A percentile compares a stretch with the other conserved stretches of the same genome.
phyloP scores from a whole-genome alignment of 2,888 invertebrate genomes.

The Caenorhabditis sulstoni region DNA sequence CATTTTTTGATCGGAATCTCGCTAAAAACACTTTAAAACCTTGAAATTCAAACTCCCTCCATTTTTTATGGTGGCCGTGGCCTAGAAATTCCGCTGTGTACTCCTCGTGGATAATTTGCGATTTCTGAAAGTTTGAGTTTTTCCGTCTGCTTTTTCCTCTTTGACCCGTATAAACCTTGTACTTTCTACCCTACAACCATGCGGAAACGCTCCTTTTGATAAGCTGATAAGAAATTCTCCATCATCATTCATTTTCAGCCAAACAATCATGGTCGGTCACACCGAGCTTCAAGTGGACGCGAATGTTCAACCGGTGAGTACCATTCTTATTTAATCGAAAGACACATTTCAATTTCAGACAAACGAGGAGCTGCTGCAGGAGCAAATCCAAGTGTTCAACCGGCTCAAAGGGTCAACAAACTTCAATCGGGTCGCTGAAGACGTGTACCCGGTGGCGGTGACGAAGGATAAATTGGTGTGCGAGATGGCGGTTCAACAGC shows the following conservation, averaged over 20 bases:
- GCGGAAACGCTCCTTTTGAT: slow-evolving; percentile 25
- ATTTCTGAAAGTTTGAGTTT: too few relatives aligned
- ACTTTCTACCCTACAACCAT: slow-evolving; percentile 27
- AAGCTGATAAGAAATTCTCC: too few relatives aligned
- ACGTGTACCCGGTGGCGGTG: slow-evolving; percentile 71
- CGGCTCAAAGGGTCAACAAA: slow-evolving; percentile 59
- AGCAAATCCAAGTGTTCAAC: slow-evolving; percentile 42
- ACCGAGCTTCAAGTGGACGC: slow-evolving; percentile 1
- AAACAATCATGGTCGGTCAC: slow-evolving; percentile 36
- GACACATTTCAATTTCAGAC: too few relatives aligned
- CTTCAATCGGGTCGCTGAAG: slow-evolving; percentile 76
- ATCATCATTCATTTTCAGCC: slow-evolving; percentile 24
- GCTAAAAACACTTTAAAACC: too few relatives aligned
- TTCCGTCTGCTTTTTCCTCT: neutral
- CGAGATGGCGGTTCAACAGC: slow-evolving; percentile 72
- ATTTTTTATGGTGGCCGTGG: too few relatives aligned
- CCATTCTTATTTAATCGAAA: neutral
- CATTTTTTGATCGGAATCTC: too few relatives aligned
- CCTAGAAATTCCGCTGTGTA: too few relatives aligned
- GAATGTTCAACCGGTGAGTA: slow-evolving; percentile 23
- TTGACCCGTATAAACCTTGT: slow-evolving; percentile 24
- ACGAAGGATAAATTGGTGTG: slow-evolving; percentile 68
- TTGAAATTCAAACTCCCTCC: too few relatives aligned
- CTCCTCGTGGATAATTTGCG: too few relatives aligned
- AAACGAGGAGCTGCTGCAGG: slow-evolving; percentile 35